phyloP scores from a whole-genome alignment of 2,888 invertebrate genomes.

The Oxyteleia sp. region DNA sequence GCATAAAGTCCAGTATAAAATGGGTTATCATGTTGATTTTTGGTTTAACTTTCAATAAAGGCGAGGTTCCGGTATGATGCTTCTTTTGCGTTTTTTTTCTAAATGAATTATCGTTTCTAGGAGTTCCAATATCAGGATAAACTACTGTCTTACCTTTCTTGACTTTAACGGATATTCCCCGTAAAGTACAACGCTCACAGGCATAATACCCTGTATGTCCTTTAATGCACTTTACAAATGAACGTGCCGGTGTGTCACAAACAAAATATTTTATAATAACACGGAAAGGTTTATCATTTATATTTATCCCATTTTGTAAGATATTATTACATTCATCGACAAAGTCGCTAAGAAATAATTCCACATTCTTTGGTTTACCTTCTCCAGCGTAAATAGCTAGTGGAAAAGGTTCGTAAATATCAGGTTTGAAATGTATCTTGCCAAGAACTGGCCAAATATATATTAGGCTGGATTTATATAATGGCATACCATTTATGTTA shows the following conservation, averaged over 20 bases:
- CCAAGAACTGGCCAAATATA: slow-evolving; percentile 72
- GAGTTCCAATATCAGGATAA: background rate
- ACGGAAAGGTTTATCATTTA: slow-evolving; percentile 41
- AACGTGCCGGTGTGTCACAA: slow-evolving; percentile 68
- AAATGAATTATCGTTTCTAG: slow-evolving; percentile 51
- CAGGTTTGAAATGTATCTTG: slow-evolving; percentile 60
- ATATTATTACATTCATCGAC: slow-evolving; percentile 66
- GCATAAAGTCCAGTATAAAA: slow-evolving; percentile 72
- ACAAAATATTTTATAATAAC: slow-evolving; percentile 63
- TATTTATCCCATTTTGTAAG: slow-evolving; percentile 44
- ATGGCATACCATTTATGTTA: slow-evolving; percentile 65
- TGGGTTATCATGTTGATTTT: slow-evolving; percentile 48
- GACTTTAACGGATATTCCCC: slow-evolving; percentile 21
- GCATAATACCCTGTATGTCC: slow-evolving; percentile 68
- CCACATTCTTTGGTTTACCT: slow-evolving; percentile 69
- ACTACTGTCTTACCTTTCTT: background rate
- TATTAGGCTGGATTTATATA: slow-evolving; percentile 60
- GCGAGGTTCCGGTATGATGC: slow-evolving; percentile 58
- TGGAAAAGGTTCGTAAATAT: slow-evolving; percentile 70
- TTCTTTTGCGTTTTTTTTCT: slow-evolving; percentile 55
- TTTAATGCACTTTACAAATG: slow-evolving; percentile 63
- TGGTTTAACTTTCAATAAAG: slow-evolving; percentile 58
- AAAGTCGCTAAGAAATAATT: slow-evolving; percentile 34
- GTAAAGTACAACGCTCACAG: slow-evolving; percentile 65
- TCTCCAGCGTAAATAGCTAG: slow-evolving; percentile 71